These are phyloP conservation scores for Pangasius larnaudii DNA, from an alignment of 2,797 vertebrate genomes.

Conservation along the genomic window DNA sequence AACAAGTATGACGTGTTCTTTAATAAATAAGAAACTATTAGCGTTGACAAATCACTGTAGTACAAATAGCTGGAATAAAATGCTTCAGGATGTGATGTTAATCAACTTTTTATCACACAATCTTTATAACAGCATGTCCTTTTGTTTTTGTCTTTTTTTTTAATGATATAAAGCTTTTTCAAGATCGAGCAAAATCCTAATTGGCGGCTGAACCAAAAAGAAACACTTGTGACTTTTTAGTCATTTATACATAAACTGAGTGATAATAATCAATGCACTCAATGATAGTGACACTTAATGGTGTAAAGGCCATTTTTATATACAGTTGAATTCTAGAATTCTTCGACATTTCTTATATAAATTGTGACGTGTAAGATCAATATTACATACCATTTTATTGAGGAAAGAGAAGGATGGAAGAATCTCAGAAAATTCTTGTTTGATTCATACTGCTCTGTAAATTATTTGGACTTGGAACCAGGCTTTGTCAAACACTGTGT, in stretches of 20 bases:
- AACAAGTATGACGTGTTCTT: background rate
- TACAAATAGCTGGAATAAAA: background rate
- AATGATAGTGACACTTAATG: background rate
- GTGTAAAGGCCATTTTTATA: background rate
- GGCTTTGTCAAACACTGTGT: conserved; percentile 49
- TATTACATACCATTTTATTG: conserved; percentile 36
- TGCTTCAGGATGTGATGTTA: background rate
- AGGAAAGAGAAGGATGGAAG: conserved; percentile 15
- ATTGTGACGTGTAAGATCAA: background rate
- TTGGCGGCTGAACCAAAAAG: background rate
- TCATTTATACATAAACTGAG: background rate
- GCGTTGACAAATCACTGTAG: background rate
- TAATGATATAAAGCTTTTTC: background rate
- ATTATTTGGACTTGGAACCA: background rate
- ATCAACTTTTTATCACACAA: background rate
- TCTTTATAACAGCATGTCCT: background rate
- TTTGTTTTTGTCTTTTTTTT: background rate
- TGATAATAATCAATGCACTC: background rate
- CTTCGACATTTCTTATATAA: background rate
- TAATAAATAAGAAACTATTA: background rate
- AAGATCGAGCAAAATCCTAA: background rate
- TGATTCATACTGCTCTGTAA: conserved; percentile 63
- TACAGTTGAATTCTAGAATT: too few species aligned
- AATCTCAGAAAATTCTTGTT: conserved; percentile 59
- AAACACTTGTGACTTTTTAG: background rate